A percentile compares a stretch with the other conserved stretches of the same genome.
These are phyloP conservation scores for Aspiorhynchus laticeps DNA, from an alignment of 2,113 vertebrate species.

Conservation along the genomic window DNA sequence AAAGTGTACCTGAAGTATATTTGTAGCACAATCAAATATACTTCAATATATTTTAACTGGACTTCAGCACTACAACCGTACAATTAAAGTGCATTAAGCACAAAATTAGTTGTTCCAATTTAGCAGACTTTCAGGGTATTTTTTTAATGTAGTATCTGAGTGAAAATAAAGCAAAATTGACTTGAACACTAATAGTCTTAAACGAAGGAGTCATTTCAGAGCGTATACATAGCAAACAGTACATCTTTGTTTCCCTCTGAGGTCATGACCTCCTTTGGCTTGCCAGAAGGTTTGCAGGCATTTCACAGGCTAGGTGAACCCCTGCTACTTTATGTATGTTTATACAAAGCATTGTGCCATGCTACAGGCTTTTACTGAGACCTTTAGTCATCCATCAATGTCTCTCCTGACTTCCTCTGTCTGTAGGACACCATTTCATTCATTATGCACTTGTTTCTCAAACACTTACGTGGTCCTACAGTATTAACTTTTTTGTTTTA, in stretches of 20 bases:
- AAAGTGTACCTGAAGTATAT: no score
- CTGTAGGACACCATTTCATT: background rate
- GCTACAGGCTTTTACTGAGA: conserved; percentile 39
- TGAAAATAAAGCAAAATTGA: background rate
- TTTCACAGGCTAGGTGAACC: conserved; percentile 36
- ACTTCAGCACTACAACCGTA: no score
- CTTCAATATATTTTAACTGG: no score
- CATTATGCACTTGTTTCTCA: conserved; percentile 6
- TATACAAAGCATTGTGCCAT: conserved; percentile 56
- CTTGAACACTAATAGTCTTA: background rate
- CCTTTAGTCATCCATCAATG: conserved; percentile 42
- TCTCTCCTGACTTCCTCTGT: background rate
- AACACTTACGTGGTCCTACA: background rate
- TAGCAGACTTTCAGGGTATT: background rate
- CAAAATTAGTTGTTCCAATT: no score
- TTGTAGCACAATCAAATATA: no score
- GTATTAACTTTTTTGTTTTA: background rate
- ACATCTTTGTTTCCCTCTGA: conserved; percentile 57
- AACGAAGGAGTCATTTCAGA: background rate
- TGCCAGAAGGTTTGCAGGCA: conserved; percentile 55
- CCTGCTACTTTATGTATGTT: conserved; percentile 56
- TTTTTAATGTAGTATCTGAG: background rate
- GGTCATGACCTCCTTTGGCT: conserved; percentile 50
- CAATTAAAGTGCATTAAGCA: no score
- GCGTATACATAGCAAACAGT: conserved; percentile 50